phyloP scores from a whole-genome alignment of 2,797 vertebrate genomes.

The Pipistrellus kuhlii region DNA sequence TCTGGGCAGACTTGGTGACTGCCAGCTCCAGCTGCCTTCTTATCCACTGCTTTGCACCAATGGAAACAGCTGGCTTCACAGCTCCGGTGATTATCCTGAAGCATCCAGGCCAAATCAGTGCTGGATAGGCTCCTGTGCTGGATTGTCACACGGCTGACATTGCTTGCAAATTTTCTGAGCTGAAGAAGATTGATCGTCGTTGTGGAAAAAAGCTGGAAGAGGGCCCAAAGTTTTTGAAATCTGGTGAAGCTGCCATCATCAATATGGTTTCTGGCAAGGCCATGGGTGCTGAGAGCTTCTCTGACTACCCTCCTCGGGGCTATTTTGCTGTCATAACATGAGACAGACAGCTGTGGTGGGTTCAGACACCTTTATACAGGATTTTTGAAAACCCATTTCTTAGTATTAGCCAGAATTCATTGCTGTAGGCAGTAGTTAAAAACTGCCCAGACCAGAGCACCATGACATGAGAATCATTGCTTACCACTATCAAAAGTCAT shows the following conservation, averaged over 20 bases:
- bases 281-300: not conserved
- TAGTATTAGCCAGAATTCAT: not conserved
- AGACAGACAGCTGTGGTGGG: not conserved
- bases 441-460: not conserved
- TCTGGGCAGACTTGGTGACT: not conserved
- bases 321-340: not conserved
- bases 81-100: not conserved
- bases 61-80: not conserved
- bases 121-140: not conserved
- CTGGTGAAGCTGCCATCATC: not conserved
- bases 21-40: not conserved
- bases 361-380: not conserved
- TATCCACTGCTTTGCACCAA: not conserved
- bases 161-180: not conserved
- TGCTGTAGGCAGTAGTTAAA: not conserved
- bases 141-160: not conserved
- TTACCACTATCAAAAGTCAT: not conserved
- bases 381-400: not conserved
- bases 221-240: not conserved
- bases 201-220: not conserved
- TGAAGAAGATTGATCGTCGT: not conserved
- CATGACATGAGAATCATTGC: not conserved
- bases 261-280: not conserved
- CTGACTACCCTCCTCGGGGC: not conserved
- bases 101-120: not conserved